These are phyloP conservation scores for Sus cebifrons DNA, from an alignment of 2,797 vertebrate genomes.

Conservation along the genomic window DNA sequence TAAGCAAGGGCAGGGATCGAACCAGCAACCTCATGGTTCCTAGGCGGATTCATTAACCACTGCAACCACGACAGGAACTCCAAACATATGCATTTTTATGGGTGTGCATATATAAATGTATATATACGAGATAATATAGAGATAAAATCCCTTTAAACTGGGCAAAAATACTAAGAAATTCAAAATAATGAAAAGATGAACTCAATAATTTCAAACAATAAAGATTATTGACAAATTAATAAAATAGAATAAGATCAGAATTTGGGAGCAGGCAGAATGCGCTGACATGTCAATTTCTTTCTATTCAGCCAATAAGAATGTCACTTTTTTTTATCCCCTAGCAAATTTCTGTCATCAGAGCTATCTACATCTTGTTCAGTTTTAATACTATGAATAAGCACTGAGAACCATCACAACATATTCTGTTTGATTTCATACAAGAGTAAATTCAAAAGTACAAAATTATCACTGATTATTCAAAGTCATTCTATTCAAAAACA, in stretches of 20 bases:
- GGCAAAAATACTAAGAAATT: neutral
- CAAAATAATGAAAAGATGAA: conserved; percentile 6
- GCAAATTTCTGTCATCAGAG: neutral
- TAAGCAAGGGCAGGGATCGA: too few species aligned
- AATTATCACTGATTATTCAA: neutral
- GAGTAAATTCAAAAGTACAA: conserved; percentile 28
- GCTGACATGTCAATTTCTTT: neutral
- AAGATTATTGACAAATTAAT: neutral
- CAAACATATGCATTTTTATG: neutral
- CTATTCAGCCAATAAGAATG: neutral
- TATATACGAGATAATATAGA: neutral
- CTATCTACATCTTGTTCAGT: neutral
- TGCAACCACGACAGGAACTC: too few species aligned
- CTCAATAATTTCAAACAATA: neutral
- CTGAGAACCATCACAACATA: neutral
- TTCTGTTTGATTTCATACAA: neutral
- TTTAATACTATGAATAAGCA: neutral
- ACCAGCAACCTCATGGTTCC: too few species aligned
- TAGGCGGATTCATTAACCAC: too few species aligned
- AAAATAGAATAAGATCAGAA: neutral
- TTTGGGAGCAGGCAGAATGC: neutral
- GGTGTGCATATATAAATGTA: neutral
- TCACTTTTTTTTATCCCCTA: neutral
- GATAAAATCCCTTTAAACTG: neutral
- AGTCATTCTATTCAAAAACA: neutral